Evolutionary conservation across 2,888 invertebrate species (phyloP), one percentile per base, ranked within the genome.

Genomic region (Hypomecis atomaria): DNA sequence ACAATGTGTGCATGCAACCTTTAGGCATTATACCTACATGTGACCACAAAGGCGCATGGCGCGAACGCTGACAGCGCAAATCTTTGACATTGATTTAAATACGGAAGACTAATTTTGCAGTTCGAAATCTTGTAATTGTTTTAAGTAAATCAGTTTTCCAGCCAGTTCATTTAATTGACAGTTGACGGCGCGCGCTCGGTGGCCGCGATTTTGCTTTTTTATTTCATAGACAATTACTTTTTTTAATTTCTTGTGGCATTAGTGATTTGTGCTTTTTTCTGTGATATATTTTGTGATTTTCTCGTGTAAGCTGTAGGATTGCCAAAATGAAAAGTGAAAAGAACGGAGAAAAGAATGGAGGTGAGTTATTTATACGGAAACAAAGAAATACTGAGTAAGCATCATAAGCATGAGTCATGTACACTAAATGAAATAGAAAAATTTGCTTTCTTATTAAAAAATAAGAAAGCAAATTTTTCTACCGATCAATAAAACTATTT

Each of bases 41-140:
- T 62, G 23, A 44, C 53, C 56, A 57, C 65, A 56, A 60, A 59
- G 62, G 48, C 56, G 52, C 59, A 53, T 50, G 56, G 53, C 40
- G 50, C 43, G 56, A 57, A 57, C 53, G 79, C 85, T 86, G 85
- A 85, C 70, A 62, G 40, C 33, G 74, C 79, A 63, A 67, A 73
- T 73, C 76, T 72, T 65, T 80, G 84, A 82, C 86, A 85, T 85
- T 86, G 83, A 81, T 81, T 63, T 61, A 67, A 77, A 83, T 73
- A 67, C 82, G 83, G 83, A 84, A 84, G 75, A 78, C 78, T 1
- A 73, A 74, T 44, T 52, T 44, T 36, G 36, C 54, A 44, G n/a
- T 52, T 52, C n/a, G 52, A 52, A 33, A 52, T 52, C 52, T 52
- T 52, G 40, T 36, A 52, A 52, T 77, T 66, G 67, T 50, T 50